phyloP scores from a whole-genome alignment of 2,888 invertebrate genomes.

The Sialis fuliginosa region DNA sequence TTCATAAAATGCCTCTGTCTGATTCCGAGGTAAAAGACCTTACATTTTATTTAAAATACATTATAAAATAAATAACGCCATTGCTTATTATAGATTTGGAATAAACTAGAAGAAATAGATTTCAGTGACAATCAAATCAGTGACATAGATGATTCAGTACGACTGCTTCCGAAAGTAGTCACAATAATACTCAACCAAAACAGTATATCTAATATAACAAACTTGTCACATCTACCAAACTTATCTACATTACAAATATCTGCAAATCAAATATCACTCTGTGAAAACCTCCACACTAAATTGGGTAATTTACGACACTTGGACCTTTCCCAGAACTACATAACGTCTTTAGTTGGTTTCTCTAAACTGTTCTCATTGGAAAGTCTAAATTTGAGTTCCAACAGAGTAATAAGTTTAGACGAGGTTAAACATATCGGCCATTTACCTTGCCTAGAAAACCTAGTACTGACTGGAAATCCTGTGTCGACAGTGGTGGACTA shows the following conservation, averaged over 20 bases:
- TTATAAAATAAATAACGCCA: background rate
- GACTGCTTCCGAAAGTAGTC: conserved; percentile 53
- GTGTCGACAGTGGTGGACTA: conserved; percentile 78
- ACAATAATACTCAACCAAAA: conserved; percentile 62
- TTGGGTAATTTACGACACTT: conserved; percentile 78
- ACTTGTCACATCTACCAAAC: conserved; percentile 61
- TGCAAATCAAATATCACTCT: conserved; percentile 54
- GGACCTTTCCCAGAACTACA: conserved; percentile 69
- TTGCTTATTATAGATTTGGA: conserved; percentile 40
- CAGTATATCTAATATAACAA: conserved; percentile 50
- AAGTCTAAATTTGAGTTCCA: conserved; percentile 71
- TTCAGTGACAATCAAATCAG: conserved; percentile 63
- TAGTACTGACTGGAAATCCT: conserved; percentile 79
- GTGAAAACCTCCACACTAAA: conserved; percentile 65
- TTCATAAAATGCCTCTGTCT: conserved; percentile 43
- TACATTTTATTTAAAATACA: background rate
- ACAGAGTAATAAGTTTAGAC: conserved; percentile 60
- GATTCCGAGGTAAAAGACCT: conserved; percentile 19
- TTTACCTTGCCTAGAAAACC: conserved; percentile 71
- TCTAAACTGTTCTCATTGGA: conserved; percentile 74
- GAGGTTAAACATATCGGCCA: conserved; percentile 65
- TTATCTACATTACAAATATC: conserved; percentile 61
- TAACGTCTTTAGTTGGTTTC: conserved; percentile 52
- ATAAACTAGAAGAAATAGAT: conserved; percentile 48
- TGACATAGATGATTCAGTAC: conserved; percentile 64